A percentile compares a stretch with the other conserved stretches of the same genome.
phyloP scores from a whole-genome alignment of 2,797 vertebrate genomes.

The Numenius phaeopus region DNA sequence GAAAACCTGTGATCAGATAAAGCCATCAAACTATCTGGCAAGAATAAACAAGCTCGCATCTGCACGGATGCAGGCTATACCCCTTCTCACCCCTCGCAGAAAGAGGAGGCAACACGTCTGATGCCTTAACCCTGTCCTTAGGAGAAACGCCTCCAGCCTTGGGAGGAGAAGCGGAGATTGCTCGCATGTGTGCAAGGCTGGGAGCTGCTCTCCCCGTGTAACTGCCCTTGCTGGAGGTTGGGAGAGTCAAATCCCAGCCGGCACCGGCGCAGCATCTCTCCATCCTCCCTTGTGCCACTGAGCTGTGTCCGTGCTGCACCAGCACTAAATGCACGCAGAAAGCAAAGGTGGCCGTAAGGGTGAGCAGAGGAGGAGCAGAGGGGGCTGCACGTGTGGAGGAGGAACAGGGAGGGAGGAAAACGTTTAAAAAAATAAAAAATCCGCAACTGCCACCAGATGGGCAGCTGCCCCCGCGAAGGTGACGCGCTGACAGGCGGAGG shows the following conservation, averaged over 20 bases:
- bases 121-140: neutral
- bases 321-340: neutral
- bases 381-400: neutral
- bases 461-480: constrained; percentile 28
- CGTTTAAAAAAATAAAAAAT: neutral
- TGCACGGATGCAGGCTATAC: constrained; percentile 63
- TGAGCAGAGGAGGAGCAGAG: neutral
- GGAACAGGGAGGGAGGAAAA: neutral
- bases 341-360: neutral
- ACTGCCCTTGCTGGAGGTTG: neutral
- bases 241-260: neutral
- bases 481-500: neutral
- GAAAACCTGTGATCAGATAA: constrained; percentile 83
- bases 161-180: neutral
- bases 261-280: neutral
- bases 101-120: neutral
- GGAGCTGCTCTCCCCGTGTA: neutral
- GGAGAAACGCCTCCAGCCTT: neutral
- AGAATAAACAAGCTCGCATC: constrained; percentile 66
- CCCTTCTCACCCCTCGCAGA: constrained; percentile 11
- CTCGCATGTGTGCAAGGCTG: fast-evolving
- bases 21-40: constrained; percentile 71
- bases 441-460: neutral
- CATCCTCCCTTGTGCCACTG: neutral
- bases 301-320: neutral